Base-by-base conservation (phyloP, 2,113 vertebrate species). In the Eulemur rufifrons region DNA sequence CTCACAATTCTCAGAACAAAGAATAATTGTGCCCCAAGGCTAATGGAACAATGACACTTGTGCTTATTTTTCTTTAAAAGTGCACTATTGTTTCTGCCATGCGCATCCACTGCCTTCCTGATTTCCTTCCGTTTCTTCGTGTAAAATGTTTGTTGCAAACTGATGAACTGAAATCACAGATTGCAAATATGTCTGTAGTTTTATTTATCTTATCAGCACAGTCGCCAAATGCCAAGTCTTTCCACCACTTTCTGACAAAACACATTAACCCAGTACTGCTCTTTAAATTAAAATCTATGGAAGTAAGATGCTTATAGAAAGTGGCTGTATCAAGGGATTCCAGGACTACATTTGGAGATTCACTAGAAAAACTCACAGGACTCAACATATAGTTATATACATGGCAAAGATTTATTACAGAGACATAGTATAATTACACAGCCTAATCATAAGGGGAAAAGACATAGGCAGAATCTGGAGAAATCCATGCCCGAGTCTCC, bases 41-140 rank as follows among this genome's bases (percentile, higher is more conserved):
- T 91, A 85, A 89, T 95, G 69, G 68, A 97, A 98, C 97, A 97
- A 96, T 97, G 95, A 86, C 91, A 97, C 42, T 94, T 96, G 86
- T 93, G 83, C 96, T 95, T 94, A 94, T 95, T 97, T 97, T 96
- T 92, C 86, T 91, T 96, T 96, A 94, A 95, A 97, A 97, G 91
- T 97, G 59, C 61, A 61, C 89, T 94, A 95, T 97, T 98, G 95
- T 98, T 97, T 97, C 69, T 89, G 64, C 76, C 93, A 54, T 96
- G 91, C 97, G 73, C 25, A 80, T 95, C 94, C 87, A 66, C 59
- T 96, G 89, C 83, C 45, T 93, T 96, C 69, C 61, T 85, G 92
- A 76, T 83, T 97, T 89, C 64, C 27, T 92, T 94, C 52, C 68
- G 32, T 82, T 93, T 83, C 64, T 91, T 82, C 89, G 23, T 91